phyloP scores from a whole-genome alignment of 37 sponge, comb jelly and placozoan genomes.

The Aphrocallistes beatrix region DNA sequence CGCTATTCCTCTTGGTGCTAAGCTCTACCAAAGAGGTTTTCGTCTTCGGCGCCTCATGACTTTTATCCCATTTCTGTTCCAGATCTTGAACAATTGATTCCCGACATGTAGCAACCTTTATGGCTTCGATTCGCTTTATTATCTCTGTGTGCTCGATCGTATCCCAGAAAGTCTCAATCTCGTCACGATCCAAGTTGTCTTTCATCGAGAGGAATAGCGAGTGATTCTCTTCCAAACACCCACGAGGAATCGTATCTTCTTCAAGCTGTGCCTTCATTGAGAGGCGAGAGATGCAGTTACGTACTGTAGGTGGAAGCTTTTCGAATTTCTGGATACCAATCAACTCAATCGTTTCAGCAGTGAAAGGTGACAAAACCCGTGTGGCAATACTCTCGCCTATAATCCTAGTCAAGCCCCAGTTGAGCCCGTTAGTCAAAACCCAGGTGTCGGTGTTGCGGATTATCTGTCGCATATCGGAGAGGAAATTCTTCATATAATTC shows the following conservation, averaged over 20 bases:
- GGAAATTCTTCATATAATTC: constrained; percentile 18
- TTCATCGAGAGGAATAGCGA: background rate
- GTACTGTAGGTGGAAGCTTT: background rate
- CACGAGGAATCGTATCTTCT: background rate
- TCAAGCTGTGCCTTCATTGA: background rate
- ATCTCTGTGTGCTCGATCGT: background rate
- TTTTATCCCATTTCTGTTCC: background rate
- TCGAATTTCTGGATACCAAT: background rate
- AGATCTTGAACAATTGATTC: background rate
- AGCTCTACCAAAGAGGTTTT: background rate
- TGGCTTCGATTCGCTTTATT: background rate
- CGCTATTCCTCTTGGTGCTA: background rate
- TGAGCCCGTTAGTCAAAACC: background rate
- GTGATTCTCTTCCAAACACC: constrained; percentile 6
- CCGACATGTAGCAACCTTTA: background rate
- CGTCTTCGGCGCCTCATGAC: background rate
- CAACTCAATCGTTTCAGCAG: background rate
- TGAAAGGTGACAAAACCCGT: constrained; percentile 1
- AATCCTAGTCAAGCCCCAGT: background rate
- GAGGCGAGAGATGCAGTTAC: background rate
- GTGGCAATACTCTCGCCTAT: background rate
- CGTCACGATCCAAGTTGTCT: background rate
- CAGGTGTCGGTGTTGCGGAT: constrained; percentile 9
- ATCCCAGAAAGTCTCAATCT: background rate
- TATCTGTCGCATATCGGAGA: background rate